Base-by-base conservation (phyloP, 2,888 invertebrate genomes). In the Clostera curtula region DNA sequence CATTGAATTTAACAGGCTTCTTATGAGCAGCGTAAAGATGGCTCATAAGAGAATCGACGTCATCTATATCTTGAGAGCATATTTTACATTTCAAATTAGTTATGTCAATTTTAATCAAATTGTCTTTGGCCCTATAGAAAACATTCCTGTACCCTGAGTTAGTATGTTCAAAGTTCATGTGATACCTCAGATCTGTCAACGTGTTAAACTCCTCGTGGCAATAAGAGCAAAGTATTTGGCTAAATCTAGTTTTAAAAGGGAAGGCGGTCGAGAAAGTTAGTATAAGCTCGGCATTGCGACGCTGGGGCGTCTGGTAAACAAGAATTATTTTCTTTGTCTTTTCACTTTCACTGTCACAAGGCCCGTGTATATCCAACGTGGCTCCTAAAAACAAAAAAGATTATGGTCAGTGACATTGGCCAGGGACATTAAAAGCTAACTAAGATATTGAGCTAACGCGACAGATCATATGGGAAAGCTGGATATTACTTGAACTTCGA, bases 331-430 rank as follows among this genome's bases (percentile, higher is more conserved):
- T 80, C 73, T 70, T 70, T 72, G 68, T 72, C 52, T 55, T 49
- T 47, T 69, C 69, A 56, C 43, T 63, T 45, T 67, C 68, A 60
- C 47, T 63, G 46, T 70, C 62, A 61, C 48, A 70, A 72, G 66
- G 69, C 49, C 74, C 66, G 48, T 64, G 67, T 53, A 75, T 69
- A 70, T 72, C 74, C 77, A 75, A 71, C 61, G 65, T 68, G 62
- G 64, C 54, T 57, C 82, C 82, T 82, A 82, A 75, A 82, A 82
- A 77, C 67, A 77, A 72, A 77, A 73, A 77, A 76, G 64, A 72
- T 68, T 60, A 58, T 63, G 63, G 76, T 79, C 74, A 79, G 64
- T 76, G 56, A 61, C 46, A 60, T 54, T 56, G 56, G 61, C 54
- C 48, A 47, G 45, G 41, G 42, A 21, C 18, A 21, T 19, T 34